Percentiles rank a stretch among this genome's conserved stretches.
Conservation (phyloP, 30 jellyfish, hydroid and myxozoan species). For the Calvadosia cruxmelitensis region DNA sequence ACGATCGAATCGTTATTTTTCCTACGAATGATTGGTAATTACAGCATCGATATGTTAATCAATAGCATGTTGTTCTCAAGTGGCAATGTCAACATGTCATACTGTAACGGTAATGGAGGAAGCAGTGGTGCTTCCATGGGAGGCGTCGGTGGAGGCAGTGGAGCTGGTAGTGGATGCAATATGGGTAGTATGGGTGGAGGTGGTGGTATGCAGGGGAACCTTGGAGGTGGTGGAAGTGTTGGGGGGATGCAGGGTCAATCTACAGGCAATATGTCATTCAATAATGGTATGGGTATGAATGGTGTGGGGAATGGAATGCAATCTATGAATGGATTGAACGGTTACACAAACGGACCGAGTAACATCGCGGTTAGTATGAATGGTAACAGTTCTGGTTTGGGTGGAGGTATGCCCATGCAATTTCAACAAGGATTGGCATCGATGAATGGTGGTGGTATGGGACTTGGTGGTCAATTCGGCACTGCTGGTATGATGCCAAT, state of each 20-base stretch:
- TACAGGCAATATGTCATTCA: not conserved
- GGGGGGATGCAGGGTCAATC: not conserved
- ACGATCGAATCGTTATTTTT: slow-evolving; percentile 71
- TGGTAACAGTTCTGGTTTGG: slow-evolving; percentile 23
- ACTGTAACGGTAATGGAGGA: not conserved
- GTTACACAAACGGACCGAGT: slow-evolving; percentile 3
- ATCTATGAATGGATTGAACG: slow-evolving; percentile 3
- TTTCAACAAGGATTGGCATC: slow-evolving; percentile 43
- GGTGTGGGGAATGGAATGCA: not conserved
- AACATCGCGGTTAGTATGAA: slow-evolving; percentile 21
- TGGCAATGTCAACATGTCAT: not conserved
- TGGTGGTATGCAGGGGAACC: not conserved
- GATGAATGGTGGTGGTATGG: slow-evolving; percentile 28
- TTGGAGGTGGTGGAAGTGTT: not conserved
- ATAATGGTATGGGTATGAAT: not conserved
- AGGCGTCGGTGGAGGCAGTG: not conserved
- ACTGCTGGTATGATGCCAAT: not conserved
- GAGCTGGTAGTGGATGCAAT: not conserved
- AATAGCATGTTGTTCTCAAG: slow-evolving; percentile 77
- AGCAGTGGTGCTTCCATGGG: not conserved
- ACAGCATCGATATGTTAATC: slow-evolving; percentile 69
- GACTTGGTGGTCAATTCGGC: slow-evolving; percentile 31
- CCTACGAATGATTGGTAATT: slow-evolving; percentile 78
- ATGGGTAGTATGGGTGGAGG: not conserved
- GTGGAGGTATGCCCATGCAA: slow-evolving; percentile 38